A percentile compares a stretch with the other conserved stretches of the same genome.
These are phyloP conservation scores for Myocastor coypus DNA, from an alignment of 2,113 vertebrate species.

Conservation along the genomic window DNA sequence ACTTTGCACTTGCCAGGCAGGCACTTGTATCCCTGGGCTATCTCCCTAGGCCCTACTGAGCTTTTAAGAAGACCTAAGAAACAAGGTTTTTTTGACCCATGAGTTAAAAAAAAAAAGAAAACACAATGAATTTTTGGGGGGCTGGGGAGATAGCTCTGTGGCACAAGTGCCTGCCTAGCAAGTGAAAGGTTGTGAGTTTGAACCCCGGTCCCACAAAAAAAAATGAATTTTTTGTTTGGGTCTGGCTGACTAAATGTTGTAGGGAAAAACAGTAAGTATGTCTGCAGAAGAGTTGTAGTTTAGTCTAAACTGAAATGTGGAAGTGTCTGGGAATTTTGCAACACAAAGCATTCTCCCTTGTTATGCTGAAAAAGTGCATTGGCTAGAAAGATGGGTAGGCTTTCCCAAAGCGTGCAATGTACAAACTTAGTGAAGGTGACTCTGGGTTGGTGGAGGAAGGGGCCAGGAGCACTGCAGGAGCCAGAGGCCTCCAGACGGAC, in stretches of 20 bases:
- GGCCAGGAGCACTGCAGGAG: no score
- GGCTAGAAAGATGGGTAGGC: not conserved
- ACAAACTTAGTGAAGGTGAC: not conserved
- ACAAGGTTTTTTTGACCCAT: not conserved
- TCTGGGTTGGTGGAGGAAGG: no score
- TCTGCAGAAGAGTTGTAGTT: slow-evolving; percentile 27
- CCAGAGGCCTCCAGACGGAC: not conserved
- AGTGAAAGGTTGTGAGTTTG: no score
- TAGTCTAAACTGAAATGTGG: not conserved
- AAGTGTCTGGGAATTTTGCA: slow-evolving; percentile 38
- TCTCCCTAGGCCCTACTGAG: no score
- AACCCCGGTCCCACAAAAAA: no score
- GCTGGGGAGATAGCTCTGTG: no score
- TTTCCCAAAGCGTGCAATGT: not conserved
- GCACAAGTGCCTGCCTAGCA: no score
- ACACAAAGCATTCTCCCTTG: not conserved
- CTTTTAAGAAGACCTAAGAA: not conserved
- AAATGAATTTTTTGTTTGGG: not conserved
- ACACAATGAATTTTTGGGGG: not conserved
- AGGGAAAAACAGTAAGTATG: not conserved
- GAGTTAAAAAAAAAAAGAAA: not conserved
- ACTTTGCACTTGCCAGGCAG: no score
- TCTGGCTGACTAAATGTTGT: not conserved
- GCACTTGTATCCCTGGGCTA: no score
- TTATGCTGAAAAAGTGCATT: not conserved